phyloP scores from a whole-genome alignment of 2,888 invertebrate species.

The Mesodorylaimus sp. region DNA sequence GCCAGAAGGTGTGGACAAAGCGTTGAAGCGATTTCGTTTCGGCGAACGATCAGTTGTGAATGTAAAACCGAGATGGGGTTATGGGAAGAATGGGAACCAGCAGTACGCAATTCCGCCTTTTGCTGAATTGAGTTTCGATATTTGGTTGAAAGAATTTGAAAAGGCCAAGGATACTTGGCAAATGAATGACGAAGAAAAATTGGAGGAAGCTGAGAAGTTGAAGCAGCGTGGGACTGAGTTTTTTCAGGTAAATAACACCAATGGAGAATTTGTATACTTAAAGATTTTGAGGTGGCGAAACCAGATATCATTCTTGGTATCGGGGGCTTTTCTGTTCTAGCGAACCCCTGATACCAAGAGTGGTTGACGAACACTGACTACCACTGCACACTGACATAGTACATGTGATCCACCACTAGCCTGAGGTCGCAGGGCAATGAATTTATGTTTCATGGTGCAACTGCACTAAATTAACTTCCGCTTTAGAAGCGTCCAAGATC shows the following conservation, averaged over 20 bases:
- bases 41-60: constrained; percentile 49
- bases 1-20: constrained; percentile 60
- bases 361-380: too few relatives aligned
- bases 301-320: too few relatives aligned
- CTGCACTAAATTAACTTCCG: too few relatives aligned
- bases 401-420: too few relatives aligned
- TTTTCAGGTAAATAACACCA: constrained; percentile 49
- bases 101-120: constrained; percentile 57
- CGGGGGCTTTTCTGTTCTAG: too few relatives aligned
- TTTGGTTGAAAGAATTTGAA: constrained; percentile 65
- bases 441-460: too few relatives aligned
- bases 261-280: not conserved
- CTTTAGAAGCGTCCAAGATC: too few relatives aligned
- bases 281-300: too few relatives aligned
- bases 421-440: too few relatives aligned
- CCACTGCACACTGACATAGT: too few relatives aligned
- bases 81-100: constrained; percentile 49
- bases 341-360: too few relatives aligned
- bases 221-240: constrained; percentile 80
- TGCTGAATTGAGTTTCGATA: constrained; percentile 55
- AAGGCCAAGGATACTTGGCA: constrained; percentile 64
- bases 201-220: constrained; percentile 57
- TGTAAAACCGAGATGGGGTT: constrained; percentile 52
- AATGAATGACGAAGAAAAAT: constrained; percentile 54
- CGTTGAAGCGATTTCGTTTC: constrained; percentile 56